Base-by-base conservation (phyloP, 2,888 invertebrate species). In the Agonum fuliginosum region DNA sequence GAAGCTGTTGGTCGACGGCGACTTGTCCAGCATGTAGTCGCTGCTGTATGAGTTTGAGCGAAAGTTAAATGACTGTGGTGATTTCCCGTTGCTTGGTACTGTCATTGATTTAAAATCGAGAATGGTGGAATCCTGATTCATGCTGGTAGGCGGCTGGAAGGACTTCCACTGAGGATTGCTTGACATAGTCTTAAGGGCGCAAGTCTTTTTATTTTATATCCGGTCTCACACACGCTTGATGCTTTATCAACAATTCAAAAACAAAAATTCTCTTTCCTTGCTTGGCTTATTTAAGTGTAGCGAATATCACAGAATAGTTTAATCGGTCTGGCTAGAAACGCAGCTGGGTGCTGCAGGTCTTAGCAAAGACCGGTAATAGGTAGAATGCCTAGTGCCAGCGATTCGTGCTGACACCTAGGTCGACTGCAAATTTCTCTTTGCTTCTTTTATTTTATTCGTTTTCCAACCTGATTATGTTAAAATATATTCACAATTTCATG, bases 81-180 rank as follows among this genome's bases (percentile, higher is more conserved):
- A 83, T 84, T 86, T 86, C 85, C 86, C 86, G 82, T 86, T 86
- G 83, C 86, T 88, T 81, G 90, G 87, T 84, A 90, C 90, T 85
- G 91, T 91, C 89, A 93, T 90, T 85, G 93, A 92, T 89, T 95
- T 92, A 88, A 93, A 94, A 86, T 95, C 94, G 86, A 94, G 91
- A 89, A 94, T 92, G 86, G 94, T 92, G 84, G 92, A 90, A 88
- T 95, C 93, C 86, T 93, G 91, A 89, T 93, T 93, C 90, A 93
- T 92, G 90, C 92, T 91, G 83, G 87, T 86, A 89, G 94, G 94
- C 94, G 95, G 94, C 92, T 95, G 95, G 93, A 95, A 94, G 88
- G 92, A 91, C 91, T 93, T 94, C 94, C 94, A 94, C 93, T 94
- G 94, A 93, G 93, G 92, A 93, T 94, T 93, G 88, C 90, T 93